Evolutionary conservation across 2,888 invertebrate species (phyloP).

Genomic region (Cheilosia vulpina): DNA sequence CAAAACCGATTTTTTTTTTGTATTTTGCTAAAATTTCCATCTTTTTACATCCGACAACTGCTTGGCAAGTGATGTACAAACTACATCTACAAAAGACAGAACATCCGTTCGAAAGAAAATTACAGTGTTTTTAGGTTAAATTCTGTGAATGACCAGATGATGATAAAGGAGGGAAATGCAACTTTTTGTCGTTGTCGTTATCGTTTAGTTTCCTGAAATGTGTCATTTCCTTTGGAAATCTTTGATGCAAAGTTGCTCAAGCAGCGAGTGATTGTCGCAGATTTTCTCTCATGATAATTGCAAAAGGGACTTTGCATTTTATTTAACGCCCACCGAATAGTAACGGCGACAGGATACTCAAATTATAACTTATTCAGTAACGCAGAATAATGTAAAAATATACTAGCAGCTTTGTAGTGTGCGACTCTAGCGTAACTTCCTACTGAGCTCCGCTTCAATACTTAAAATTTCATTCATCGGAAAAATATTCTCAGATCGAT

Average conservation of each 20-base stretch:
- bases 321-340: not conserved
- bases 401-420: no score
- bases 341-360: not conserved
- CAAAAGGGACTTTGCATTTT: constrained; percentile 8
- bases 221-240: constrained; percentile 40
- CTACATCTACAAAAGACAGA: constrained; percentile 39
- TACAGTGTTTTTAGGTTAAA: constrained; percentile 12
- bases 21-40: constrained; percentile 24
- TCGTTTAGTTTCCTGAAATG: constrained; percentile 24
- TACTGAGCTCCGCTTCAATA: no score
- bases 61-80: constrained; percentile 59
- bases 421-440: no score
- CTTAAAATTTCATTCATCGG: no score
- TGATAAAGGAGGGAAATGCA: not conserved
- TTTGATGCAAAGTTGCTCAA: constrained; percentile 30
- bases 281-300: constrained; percentile 1
- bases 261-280: constrained; percentile 32
- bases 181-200: constrained; percentile 10
- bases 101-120: constrained; percentile 36
- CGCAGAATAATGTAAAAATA: no score
- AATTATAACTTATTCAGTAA: no score
- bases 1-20: not conserved
- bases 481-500: no score
- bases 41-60: constrained; percentile 18
- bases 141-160: not conserved